These are phyloP conservation scores for Dissostichus mawsoni DNA, from an alignment of 2,113 vertebrate species.

Conservation along the genomic window DNA sequence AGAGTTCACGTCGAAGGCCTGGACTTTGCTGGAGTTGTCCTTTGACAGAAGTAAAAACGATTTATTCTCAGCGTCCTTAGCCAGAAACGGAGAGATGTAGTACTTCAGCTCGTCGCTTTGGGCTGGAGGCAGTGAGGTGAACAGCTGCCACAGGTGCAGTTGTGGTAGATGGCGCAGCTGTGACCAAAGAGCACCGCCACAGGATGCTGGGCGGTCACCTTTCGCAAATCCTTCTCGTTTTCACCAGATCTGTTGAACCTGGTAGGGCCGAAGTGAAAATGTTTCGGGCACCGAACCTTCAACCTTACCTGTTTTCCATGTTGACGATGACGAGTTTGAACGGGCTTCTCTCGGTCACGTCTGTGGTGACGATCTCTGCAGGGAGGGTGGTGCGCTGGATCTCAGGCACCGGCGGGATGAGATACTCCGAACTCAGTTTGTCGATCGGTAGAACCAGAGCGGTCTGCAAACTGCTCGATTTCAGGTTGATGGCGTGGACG, in stretches of 20 bases:
- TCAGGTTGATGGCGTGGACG: conserved; percentile 40
- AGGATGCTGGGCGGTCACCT: neutral
- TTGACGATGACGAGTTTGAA: conserved; percentile 78
- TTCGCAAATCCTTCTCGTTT: fast-evolving
- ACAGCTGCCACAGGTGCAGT: conserved; percentile 74
- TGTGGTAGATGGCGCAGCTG: conserved; percentile 24
- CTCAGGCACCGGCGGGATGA: conserved; percentile 50
- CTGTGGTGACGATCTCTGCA: fast-evolving
- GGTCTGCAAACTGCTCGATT: conserved; percentile 62
- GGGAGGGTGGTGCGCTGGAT: neutral
- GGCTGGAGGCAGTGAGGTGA: conserved; percentile 52
- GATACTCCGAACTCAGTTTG: conserved; percentile 60
- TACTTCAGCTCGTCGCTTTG: neutral
- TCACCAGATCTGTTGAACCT: conserved; percentile 34
- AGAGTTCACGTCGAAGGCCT: fast-evolving
- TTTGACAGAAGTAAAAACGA: conserved; percentile 42
- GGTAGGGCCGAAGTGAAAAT: fast-evolving
- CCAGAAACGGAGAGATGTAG: conserved; percentile 45
- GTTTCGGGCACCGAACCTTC: fast-evolving
- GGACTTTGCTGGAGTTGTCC: fast-evolving
- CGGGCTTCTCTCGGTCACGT: neutral
- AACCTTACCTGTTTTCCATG: neutral
- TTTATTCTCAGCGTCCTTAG: fast-evolving
- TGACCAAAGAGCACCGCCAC: conserved; percentile 74
- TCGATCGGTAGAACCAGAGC: conserved; percentile 50